Conservation (phyloP, 2,888 invertebrate genomes). For the Zaprionus lineosus region DNA sequence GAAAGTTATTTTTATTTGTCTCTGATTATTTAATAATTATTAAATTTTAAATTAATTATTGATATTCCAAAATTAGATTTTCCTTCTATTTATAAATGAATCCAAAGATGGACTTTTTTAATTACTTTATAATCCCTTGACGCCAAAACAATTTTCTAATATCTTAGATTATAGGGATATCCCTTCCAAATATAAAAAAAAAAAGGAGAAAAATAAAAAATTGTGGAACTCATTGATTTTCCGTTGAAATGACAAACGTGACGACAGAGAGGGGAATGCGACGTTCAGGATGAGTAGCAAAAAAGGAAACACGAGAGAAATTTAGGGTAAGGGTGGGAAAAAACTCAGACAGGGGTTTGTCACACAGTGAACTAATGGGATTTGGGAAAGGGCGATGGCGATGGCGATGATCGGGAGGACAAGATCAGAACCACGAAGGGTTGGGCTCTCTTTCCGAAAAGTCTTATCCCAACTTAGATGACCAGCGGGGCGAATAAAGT, state of each 20-base stretch:
- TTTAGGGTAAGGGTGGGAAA: constrained; percentile 5
- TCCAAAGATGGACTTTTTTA: too few relatives aligned
- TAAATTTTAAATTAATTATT: too few relatives aligned
- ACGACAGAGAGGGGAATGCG: constrained; percentile 2
- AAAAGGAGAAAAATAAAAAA: constrained; percentile 17
- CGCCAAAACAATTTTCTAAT: too few relatives aligned
- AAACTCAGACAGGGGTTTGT: constrained; percentile 9
- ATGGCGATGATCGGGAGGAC: constrained; percentile 29
- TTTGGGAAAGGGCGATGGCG: too few relatives aligned
- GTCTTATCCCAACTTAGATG: too few relatives aligned
- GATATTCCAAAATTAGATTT: too few relatives aligned
- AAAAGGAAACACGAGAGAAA: constrained; percentile 2
- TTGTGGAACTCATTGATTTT: constrained; percentile 52
- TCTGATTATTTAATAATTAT: too few relatives aligned
- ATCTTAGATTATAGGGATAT: too few relatives aligned
- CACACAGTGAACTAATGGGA: too few relatives aligned
- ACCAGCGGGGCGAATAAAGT: constrained; percentile 20
- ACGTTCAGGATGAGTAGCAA: constrained; percentile 26
- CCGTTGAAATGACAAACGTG: constrained; percentile 22
- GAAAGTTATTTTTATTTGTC: too few relatives aligned
- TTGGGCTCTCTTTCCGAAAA: background rate
- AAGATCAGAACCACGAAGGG: constrained; percentile 22
- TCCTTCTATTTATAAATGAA: too few relatives aligned
- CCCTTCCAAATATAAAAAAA: background rate
- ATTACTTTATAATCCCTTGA: too few relatives aligned